These are phyloP conservation scores for Eulemur macaco DNA, from an alignment of 2,113 vertebrate genomes.

Conservation along the genomic window DNA sequence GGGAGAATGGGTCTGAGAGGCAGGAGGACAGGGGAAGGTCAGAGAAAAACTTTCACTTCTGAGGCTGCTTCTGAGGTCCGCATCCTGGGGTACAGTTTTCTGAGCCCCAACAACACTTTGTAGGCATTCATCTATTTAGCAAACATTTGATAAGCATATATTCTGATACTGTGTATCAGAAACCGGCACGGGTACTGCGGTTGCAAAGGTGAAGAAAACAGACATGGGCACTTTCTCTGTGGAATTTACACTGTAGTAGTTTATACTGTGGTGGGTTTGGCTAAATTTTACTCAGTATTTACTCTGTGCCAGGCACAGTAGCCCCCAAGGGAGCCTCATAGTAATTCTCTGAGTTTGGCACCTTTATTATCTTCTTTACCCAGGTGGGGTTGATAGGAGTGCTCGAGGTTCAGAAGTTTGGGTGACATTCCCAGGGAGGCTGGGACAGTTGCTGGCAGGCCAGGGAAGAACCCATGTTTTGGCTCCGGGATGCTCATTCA, in stretches of 20 bases:
- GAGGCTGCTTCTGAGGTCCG: no score
- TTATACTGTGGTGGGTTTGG: background rate
- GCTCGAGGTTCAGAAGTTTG: background rate
- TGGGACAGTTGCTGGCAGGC: background rate
- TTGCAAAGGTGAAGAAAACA: background rate
- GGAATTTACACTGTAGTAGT: background rate
- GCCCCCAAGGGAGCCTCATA: background rate
- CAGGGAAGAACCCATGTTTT: background rate
- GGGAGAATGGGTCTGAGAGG: no score
- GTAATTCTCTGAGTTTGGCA: background rate
- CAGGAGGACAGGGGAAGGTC: no score
- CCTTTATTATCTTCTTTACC: background rate
- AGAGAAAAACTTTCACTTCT: no score
- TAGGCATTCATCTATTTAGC: background rate
- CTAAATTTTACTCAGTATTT: background rate
- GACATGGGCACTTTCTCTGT: background rate
- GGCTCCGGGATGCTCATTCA: background rate
- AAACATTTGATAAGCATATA: background rate
- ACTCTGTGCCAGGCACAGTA: background rate
- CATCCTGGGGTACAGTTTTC: no score
- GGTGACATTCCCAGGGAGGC: background rate
- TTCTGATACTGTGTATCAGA: background rate
- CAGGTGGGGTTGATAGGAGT: background rate
- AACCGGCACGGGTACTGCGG: background rate
- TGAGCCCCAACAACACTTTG: background rate